phyloP scores from a whole-genome alignment of 1,140 invertebrate species.

The Drosophila eugracilis region DNA sequence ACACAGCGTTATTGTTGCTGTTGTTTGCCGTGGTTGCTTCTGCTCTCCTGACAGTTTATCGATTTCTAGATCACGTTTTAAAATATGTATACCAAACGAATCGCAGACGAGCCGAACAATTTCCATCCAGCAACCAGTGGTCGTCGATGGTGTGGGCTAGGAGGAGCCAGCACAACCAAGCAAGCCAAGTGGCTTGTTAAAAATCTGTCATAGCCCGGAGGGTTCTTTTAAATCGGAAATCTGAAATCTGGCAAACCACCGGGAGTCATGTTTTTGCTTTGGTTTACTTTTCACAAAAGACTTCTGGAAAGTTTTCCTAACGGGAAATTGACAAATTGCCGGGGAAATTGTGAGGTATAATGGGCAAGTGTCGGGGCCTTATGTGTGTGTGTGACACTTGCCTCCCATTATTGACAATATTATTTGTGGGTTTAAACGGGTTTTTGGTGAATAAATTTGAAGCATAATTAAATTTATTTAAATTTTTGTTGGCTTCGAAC shows the following conservation, averaged over 20 bases:
- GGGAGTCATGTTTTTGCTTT: constrained; percentile 6
- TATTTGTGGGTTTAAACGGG: constrained; percentile 1
- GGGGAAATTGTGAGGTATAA: neutral
- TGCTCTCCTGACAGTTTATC: constrained; percentile 52
- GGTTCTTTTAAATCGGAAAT: no score
- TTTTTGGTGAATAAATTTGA: neutral
- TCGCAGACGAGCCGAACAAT: constrained; percentile 44
- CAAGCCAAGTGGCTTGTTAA: constrained; percentile 25
- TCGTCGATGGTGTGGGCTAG: constrained; percentile 1
- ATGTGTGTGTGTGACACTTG: constrained; percentile 12
- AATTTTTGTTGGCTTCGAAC: constrained; percentile 1
- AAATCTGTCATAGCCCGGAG: constrained; percentile 29
- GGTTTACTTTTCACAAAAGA: constrained; percentile 2
- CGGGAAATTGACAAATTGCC: constrained; percentile 16
- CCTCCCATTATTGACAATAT: constrained; percentile 17
- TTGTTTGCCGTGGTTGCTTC: constrained; percentile 10
- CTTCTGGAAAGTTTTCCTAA: constrained; percentile 25
- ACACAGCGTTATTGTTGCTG: constrained; percentile 13
- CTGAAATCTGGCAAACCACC: constrained; percentile 16
- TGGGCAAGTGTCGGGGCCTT: neutral
- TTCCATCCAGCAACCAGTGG: constrained; percentile 45
- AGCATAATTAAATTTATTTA: constrained; percentile 17
- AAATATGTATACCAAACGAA: constrained; percentile 54
- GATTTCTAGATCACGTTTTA: constrained; percentile 71
- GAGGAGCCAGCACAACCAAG: constrained; percentile 1